phyloP scores from a whole-genome alignment of 2,113 vertebrate species.

The Actenoides lindsayi region DNA sequence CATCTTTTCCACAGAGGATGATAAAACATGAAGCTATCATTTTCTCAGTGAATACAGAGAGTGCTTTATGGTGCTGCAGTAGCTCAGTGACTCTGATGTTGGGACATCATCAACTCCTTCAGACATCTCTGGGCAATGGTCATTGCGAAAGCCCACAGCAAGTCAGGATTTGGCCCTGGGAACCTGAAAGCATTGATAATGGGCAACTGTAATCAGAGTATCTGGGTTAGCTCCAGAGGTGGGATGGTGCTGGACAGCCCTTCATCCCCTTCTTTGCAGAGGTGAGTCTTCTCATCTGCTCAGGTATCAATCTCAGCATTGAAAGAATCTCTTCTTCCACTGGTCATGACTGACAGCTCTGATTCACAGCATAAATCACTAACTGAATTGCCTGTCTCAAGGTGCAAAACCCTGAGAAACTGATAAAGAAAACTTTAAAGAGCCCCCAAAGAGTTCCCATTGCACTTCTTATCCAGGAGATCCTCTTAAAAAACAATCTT shows the following conservation, averaged over 20 bases:
- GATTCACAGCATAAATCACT: neutral
- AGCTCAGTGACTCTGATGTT: fast-evolving
- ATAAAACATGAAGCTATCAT: neutral
- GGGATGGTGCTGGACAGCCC: neutral
- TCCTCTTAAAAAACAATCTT: neutral
- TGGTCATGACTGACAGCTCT: neutral
- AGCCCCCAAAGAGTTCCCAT: neutral
- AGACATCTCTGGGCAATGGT: fast-evolving
- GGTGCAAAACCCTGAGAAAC: fast-evolving
- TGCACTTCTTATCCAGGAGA: neutral
- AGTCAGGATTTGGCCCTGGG: neutral
- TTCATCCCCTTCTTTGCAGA: neutral
- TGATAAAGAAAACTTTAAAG: neutral
- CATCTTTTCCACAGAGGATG: neutral
- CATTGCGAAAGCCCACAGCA: neutral
- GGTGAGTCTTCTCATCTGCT: neutral
- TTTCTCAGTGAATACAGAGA: neutral
- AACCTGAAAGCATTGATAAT: neutral
- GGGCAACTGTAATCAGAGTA: neutral
- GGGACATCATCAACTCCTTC: neutral
- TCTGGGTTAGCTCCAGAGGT: neutral
- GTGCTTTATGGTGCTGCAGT: neutral
- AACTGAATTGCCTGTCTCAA: neutral
- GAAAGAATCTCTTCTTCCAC: neutral
- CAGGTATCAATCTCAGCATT: neutral